Evolutionary conservation across 2,797 vertebrate species (phyloP).

Genomic region (Geotria australis): DNA sequence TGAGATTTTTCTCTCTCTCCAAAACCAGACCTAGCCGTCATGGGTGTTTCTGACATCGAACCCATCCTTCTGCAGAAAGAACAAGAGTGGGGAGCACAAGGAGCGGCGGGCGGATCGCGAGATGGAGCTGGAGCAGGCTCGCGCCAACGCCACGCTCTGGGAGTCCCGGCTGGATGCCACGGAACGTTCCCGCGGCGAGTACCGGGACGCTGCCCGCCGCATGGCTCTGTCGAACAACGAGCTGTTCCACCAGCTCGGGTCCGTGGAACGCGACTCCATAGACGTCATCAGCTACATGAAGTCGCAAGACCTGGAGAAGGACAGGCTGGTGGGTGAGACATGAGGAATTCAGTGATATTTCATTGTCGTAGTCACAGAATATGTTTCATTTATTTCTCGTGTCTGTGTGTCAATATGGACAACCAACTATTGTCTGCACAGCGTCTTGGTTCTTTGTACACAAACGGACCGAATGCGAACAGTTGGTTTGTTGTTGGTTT

Average conservation of each 20-base stretch:
- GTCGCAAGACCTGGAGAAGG: constrained; percentile 17
- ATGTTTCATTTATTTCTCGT: not conserved
- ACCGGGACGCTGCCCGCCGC: constrained; percentile 14
- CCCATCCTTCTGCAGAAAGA: no score
- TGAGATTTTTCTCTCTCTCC: no score
- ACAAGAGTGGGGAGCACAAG: no score
- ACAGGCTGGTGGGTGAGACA: constrained; percentile 15
- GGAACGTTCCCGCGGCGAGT: constrained; percentile 19
- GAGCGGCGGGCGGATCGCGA: constrained; percentile 6
- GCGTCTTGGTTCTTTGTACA: no score
- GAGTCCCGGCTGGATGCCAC: constrained; percentile 26
- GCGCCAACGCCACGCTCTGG: constrained; percentile 30
- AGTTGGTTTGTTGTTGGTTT: no score
- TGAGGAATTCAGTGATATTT: not conserved
- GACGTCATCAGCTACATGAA: constrained; percentile 16
- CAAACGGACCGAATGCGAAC: no score
- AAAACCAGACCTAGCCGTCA: no score
- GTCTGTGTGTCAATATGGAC: no score
- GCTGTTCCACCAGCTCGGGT: constrained; percentile 20
- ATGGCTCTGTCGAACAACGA: constrained; percentile 23
- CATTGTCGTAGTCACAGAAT: not conserved
- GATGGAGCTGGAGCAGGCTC: constrained; percentile 24
- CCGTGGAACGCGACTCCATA: constrained; percentile 20
- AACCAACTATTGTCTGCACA: no score
- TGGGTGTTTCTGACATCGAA: no score